Evolutionary conservation across 1,140 invertebrate genomes (phyloP), one percentile per base, ranked within the genome.

Genomic region (Rhyzopertha dominica): DNA sequence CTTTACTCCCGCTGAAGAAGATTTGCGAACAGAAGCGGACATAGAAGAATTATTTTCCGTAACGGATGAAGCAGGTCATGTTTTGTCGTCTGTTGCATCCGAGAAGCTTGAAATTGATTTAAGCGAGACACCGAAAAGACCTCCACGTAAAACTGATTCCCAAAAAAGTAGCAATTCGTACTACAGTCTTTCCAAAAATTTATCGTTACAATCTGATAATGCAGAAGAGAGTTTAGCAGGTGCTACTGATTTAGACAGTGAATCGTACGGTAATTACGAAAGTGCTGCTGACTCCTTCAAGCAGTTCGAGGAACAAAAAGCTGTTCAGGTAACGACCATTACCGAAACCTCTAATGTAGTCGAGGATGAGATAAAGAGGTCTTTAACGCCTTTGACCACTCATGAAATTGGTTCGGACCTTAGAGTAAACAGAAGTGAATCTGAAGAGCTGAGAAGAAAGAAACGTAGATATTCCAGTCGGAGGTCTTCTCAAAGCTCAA

Each of bases 1-100:
- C 53, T 89, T 87, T 55, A 70, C 75, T 0, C 72, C 77, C 13
- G 79, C 79, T 1, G 85, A 87, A 65, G 85, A 87, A 59, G 87
- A 89, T 66, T 69, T 84, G 43, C 75, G 84, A 41, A 91, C 87
- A 1, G 87, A 90, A 70, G 86, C 85, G 1, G 87, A 88, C 51
- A 70, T 91, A 26, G 88, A 91, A 63, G 87, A 90, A 59, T 81
- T 90, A 34, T 87, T 84, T 8, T 78, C 78, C 8, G 78, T 87
- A 36, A 82, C 81, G 25, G 82, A 82, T 56, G 79, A 82, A 62
- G 71, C 71, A 49, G 67, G 58, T 17, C 62, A 68, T 17, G 55
- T 63, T 7, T 63, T 65, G 44, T 61, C 66, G 9, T 74, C 74
- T 24, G 55, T 62, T 12, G 56, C 55, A 9, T 62, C 54, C 4